Evolutionary conservation across 1,140 invertebrate species (phyloP), one percentile per base, ranked within the genome.

Genomic region (Procambarus clarkii): DNA sequence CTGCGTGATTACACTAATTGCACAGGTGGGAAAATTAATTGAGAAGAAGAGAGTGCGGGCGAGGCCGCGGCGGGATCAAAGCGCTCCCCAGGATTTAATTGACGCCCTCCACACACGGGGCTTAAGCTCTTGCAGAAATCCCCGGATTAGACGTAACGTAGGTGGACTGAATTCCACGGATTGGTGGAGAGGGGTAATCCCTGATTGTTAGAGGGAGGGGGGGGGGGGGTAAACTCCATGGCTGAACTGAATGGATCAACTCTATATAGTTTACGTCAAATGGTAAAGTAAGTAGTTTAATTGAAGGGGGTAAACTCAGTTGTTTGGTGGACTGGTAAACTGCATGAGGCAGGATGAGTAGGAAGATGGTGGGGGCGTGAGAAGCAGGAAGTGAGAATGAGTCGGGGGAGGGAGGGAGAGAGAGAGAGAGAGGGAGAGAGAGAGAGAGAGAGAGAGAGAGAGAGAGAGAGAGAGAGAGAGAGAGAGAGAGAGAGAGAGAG

Each of bases 401-500:
- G 69, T 4, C n/a, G 0, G n/a, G 69, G n/a, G 60, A 18, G 60
- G 4, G 15, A 18, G 21, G 5, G 11, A 11, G 50, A 11, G 11
- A 11, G 5, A 11, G 50, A 11, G 50, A 54, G 50, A 54, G 5
- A 54, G 50, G 1, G 11, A 54, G 50, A 8, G 50, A 71, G 82
- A 64, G 82, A 71, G 82, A 84, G 82, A 71, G 82, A 71, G 54
- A 82, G 80, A 60, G 80, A 74, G 64, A 71, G 82, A 85, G 82
- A 85, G 82, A 74, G 60, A 64, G 81, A 64, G 81, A 64, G 81
- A 83, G 58, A 64, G 81, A 83, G 81, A 64, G 81, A 64, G 81
- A 64, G 81, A 83, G 81, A 64, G 81, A 83, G 81, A 82, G 80
- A 82, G 80, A 82, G 80, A 82, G 80, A 82, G 80, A 82, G 80